Evolutionary conservation across 2,113 vertebrate genomes (phyloP).

Genomic region (Hippopotamus amphibius): DNA sequence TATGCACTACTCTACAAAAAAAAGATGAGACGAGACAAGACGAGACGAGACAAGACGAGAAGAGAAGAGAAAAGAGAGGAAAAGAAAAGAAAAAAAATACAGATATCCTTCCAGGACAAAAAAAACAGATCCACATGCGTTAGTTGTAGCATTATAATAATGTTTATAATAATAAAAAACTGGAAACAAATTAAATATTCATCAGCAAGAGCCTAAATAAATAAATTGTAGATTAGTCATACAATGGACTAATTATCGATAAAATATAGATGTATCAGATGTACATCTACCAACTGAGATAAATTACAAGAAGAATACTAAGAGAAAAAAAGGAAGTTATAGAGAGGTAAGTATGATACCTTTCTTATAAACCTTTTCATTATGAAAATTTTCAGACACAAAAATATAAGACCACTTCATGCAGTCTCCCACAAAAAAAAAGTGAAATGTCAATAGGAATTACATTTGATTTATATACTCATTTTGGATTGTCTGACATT

Average conservation of each 20-base stretch:
- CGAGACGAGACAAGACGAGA: too few relatives aligned
- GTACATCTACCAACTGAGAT: not conserved
- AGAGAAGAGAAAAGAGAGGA: too few relatives aligned
- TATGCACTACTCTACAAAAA: not conserved
- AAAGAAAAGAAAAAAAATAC: not conserved
- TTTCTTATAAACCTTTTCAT: not conserved
- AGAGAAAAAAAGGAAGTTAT: not conserved
- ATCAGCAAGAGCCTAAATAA: not conserved
- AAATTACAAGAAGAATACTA: slow-evolving; percentile 8
- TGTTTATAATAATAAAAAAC: not conserved
- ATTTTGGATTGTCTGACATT: not conserved
- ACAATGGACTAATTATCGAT: not conserved
- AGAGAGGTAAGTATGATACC: not conserved
- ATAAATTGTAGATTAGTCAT: not conserved
- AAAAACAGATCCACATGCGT: not conserved
- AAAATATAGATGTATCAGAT: not conserved
- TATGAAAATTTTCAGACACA: slow-evolving; percentile 1
- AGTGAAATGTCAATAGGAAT: not conserved
- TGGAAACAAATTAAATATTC: not conserved
- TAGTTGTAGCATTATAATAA: not conserved
- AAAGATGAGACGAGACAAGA: not conserved
- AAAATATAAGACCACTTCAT: not conserved
- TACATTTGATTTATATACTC: not conserved
- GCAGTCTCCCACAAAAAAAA: not conserved
- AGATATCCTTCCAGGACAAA: not conserved